Evolutionary conservation across 2,888 invertebrate species (phyloP).

Genomic region (Epicampocera succincta): DNA sequence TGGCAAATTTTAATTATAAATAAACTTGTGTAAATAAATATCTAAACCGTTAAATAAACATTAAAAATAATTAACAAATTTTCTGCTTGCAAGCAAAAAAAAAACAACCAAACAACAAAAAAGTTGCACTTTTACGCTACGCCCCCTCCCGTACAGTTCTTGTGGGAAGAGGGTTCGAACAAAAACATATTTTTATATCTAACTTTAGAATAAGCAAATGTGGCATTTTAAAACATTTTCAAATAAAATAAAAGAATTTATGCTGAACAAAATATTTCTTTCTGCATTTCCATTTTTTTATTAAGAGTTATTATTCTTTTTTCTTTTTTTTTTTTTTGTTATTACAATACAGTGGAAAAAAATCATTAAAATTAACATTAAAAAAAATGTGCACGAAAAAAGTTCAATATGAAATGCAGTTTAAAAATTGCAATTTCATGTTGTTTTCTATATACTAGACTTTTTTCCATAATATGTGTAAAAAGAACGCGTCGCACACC

Average conservation of each 20-base stretch:
- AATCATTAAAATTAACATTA: conserved; percentile 28
- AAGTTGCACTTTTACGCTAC: neutral
- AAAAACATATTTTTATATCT: neutral
- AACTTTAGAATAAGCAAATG: conserved; percentile 31
- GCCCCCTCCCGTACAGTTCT: neutral
- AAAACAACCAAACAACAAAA: neutral
- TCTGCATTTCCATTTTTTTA: conserved; percentile 5
- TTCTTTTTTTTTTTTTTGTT: neutral
- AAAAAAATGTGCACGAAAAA: conserved; percentile 11
- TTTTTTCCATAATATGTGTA: conserved; percentile 51
- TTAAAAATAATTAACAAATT: conserved; percentile 58
- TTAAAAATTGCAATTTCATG: conserved; percentile 57
- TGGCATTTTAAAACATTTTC: conserved; percentile 36
- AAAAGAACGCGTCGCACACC: neutral
- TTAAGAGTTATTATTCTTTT: neutral
- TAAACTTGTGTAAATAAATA: conserved; percentile 38
- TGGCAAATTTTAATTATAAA: conserved; percentile 38
- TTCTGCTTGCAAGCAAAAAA: neutral
- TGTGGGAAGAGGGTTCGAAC: neutral
- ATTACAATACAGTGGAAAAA: conserved; percentile 26
- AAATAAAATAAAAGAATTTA: conserved; percentile 45
- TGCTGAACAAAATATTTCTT: conserved; percentile 1
- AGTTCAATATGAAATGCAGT: conserved; percentile 44
- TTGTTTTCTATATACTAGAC: conserved; percentile 55
- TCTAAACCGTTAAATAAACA: conserved; percentile 56